Conservation (phyloP, 2,888 invertebrate genomes). For the Atethmia centrago region DNA sequence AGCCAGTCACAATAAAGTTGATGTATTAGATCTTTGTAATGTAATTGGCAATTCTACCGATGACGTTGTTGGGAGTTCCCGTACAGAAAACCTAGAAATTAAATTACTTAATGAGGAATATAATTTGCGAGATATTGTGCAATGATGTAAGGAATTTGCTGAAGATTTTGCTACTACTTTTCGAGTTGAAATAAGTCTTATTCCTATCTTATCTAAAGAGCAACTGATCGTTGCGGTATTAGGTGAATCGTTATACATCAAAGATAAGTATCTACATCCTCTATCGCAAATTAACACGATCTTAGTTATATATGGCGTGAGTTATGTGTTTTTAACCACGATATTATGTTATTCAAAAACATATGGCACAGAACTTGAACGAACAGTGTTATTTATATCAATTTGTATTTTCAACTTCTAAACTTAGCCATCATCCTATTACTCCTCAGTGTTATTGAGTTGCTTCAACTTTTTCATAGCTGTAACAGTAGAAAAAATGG, state of each 20-base stretch:
- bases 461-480: no score
- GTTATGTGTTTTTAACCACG: not conserved
- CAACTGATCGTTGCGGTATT: conserved; percentile 10
- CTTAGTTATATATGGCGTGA: not conserved
- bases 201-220: conserved; percentile 32
- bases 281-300: conserved; percentile 1
- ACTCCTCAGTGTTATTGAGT: not conserved
- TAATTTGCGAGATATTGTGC: conserved; percentile 17
- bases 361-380: not conserved
- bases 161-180: conserved; percentile 2
- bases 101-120: conserved; percentile 26
- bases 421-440: not conserved
- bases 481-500: no score
- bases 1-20: conserved; percentile 33
- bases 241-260: conserved; percentile 19
- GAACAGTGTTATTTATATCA: not conserved
- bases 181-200: conserved; percentile 3
- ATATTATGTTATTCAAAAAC: not conserved
- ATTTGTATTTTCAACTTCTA: not conserved
- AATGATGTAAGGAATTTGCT: conserved; percentile 1
- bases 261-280: not conserved
- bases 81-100: conserved; percentile 24
- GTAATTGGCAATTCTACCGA: conserved; percentile 48
- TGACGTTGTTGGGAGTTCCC: conserved; percentile 36
- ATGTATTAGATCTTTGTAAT: conserved; percentile 52